Evolutionary conservation across 1,140 invertebrate species (phyloP), one percentile per base, ranked within the genome.

Genomic region (Stegodyphus dumicola): DNA sequence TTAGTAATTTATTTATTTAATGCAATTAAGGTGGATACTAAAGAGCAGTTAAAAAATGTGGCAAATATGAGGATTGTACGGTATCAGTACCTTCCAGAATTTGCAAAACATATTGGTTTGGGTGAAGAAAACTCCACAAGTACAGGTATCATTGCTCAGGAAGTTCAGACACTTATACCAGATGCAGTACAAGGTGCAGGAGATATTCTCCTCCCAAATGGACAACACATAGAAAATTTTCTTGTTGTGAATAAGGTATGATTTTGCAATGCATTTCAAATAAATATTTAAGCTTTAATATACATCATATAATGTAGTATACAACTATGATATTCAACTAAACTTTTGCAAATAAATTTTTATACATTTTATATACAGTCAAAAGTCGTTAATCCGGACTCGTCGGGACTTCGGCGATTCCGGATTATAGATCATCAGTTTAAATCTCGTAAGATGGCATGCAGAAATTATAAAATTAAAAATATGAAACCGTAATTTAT

Each of bases 101-200:
- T 98, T 90, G 97, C 97, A 0, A 91, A 95, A 18, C 94, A 96
- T 87, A 95, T 95, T 7, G 96, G 96, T 0, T 89, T 99, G 5
- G 92, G 93, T n/a, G 90, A 91, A 85, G 87, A 92, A 89, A 77
- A 51, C 49, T 52, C 91, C 0, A 87, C 89, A 13, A 96, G 97
- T 89, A 98, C 96, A 0, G 97, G 97, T 0, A 95, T 99, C 0
- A 95, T 99, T 71, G 98, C 98, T 0, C 98, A 99, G 90, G 97
- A 99, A 90, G 94, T 99, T 0, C 93, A 95, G 70, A 92, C 95
- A 88, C 94, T 99, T 13, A 90, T 99, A 65, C 98, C 98, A 0
- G 98, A 99, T 89, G 98, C 98, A 11, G 98, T 99, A 0, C 93
- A 95, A 88, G 95, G 96, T 87, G 95, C 96, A 7, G 97, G 97